These are phyloP conservation scores for Palythoa heliodiscus DNA, from an alignment of 92 coral and sea anemone genomes.

Conservation along the genomic window DNA sequence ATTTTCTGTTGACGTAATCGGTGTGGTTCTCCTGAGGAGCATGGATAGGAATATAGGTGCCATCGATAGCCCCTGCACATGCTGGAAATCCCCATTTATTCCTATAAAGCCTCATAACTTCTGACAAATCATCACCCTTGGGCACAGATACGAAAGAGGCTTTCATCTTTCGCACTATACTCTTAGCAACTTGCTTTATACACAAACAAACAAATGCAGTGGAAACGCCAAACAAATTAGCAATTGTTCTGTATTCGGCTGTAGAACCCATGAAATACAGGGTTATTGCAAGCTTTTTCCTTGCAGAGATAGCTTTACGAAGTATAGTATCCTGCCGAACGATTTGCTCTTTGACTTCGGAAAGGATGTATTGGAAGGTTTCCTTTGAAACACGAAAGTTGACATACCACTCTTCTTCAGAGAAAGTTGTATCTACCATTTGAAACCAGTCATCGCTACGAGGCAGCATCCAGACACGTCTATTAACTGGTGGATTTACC, in stretches of 20 bases:
- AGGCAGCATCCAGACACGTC: conserved; percentile 13
- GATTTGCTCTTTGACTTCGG: conserved; percentile 16
- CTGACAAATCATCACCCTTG: conserved; percentile 34
- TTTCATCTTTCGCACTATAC: conserved; percentile 41
- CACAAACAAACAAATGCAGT: conserved; percentile 60
- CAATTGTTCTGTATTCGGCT: conserved; percentile 60
- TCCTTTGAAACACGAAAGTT: conserved; percentile 34
- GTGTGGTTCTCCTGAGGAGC: conserved; percentile 42
- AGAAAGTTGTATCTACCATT: conserved; percentile 20
- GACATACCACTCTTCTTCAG: conserved; percentile 26
- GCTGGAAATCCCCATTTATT: conserved; percentile 50
- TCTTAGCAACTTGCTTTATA: conserved; percentile 51
- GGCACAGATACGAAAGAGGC: conserved; percentile 7
- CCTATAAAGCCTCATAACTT: conserved; percentile 37
- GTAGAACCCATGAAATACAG: conserved; percentile 65
- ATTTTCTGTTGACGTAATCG: conserved; percentile 47
- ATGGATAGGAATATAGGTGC: conserved; percentile 38
- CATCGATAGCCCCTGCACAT: conserved; percentile 51
- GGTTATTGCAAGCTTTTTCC: conserved; percentile 51
- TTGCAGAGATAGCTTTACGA: conserved; percentile 57
- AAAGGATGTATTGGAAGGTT: conserved; percentile 14
- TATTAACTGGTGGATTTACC: conserved; percentile 13
- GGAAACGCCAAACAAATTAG: conserved; percentile 67
- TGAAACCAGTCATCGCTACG: conserved; percentile 17
- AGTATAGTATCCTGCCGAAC: conserved; percentile 53